Conservation (phyloP, 2,113 vertebrate species). For the Podarcis cretensis region DNA sequence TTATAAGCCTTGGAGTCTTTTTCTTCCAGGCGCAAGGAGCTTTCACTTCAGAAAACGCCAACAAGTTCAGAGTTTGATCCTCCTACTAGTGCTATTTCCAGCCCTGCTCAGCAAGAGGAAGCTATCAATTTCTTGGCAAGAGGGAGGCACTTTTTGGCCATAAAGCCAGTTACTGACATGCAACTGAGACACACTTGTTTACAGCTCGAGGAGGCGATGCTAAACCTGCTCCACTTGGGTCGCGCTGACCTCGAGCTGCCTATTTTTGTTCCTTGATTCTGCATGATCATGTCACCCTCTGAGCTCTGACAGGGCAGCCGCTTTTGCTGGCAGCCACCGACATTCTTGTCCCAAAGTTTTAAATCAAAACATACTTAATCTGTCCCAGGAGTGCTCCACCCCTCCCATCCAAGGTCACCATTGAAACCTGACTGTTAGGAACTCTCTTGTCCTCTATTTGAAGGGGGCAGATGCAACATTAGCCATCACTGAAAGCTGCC, state of each 20-base stretch:
- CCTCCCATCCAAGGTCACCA: neutral
- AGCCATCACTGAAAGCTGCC: accelerated
- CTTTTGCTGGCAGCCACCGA: neutral
- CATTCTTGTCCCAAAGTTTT: neutral
- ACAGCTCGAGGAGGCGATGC: conserved; percentile 57
- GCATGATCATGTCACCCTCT: neutral
- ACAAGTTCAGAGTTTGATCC: neutral
- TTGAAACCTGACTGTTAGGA: accelerated
- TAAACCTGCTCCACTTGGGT: neutral
- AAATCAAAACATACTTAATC: neutral
- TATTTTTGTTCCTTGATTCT: neutral
- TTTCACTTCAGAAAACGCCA: neutral
- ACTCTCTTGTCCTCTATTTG: neutral
- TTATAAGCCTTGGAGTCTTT: too few species aligned
- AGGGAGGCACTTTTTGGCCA: neutral
- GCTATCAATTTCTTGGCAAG: conserved; percentile 21
- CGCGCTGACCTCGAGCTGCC: neutral
- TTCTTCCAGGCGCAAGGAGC: conserved; percentile 2
- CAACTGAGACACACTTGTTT: conserved; percentile 71
- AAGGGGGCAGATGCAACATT: accelerated
- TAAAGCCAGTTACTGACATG: conserved; percentile 13
- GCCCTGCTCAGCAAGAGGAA: conserved; percentile 19
- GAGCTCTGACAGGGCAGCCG: neutral
- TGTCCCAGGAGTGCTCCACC: neutral
- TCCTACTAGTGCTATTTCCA: neutral